Base-by-base conservation (phyloP, 2,113 vertebrate genomes). In the Aptenodytes forsteri region DNA sequence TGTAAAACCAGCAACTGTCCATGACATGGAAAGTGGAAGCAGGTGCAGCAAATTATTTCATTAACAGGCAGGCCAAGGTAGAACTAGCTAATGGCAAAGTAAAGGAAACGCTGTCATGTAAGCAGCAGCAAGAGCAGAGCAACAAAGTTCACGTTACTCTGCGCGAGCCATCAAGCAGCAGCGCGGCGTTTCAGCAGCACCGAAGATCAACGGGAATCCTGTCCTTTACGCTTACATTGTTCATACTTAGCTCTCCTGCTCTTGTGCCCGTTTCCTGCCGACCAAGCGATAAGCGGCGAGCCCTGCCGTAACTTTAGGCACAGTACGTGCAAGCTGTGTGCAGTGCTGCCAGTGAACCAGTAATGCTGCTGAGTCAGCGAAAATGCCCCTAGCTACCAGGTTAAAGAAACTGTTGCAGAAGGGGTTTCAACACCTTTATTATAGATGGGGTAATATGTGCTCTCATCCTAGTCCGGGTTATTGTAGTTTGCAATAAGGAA, bases 11-110 rank as follows among this genome's bases (percentile, higher is more conserved):
- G 87, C 95, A 83, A 95, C 96, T 96, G 92, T 58, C 36, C 90
- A 13, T 83, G 80, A 97, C 98, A 96, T 30, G 72, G 97, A 97
- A 98, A 99, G 98, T 98, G 97, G 98, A 99, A 98, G 97, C 98
- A 98, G 97, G 96, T 98, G 97, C 85, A 27, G 96, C 85, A 97
- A 97, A 97, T 97, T 96, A 93, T 95, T 95, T 97, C 50, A 61
- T 98, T 90, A 97, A 95, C 97, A 97, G 96, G 92, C 97, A 88
- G 47, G 49, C 73, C 75, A 87, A 79, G 78, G 81, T 46, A 91
- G 95, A 97, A 97, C 92, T 84, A 93, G 83, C 67, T 97, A 97
- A 98, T 97, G 97, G 97, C 94, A 94, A 61, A 92, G 97, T 89
- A 94, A 91, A 98, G 94, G 95, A 94, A 97, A 97, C 52, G 69